Evolutionary conservation across 2,113 vertebrate species (phyloP), one percentile per base, ranked within the genome.

Genomic region (Saguinus imperator): DNA sequence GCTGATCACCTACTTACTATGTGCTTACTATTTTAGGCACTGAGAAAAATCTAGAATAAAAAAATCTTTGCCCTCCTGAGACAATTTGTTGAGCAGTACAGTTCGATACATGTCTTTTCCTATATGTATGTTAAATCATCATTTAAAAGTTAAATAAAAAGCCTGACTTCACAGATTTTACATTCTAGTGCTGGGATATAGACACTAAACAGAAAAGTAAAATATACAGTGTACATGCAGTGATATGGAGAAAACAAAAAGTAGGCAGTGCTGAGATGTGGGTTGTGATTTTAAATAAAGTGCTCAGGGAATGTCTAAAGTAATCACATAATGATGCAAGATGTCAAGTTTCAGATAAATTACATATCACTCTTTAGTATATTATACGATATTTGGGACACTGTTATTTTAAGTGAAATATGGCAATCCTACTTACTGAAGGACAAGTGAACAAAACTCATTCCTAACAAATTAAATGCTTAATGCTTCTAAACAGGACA

Each of bases 401-500:
- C 13, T 70, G 32, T 83, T 91, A 89, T 9, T 77, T 70, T 52
- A 94, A 20, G 55, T 55, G 43, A 85, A 84, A 85, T 68, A 37
- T 73, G 72, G 37, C 57, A 87, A 84, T 5, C 64, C 48, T 85
- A 20, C 43, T 88, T 89, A 66, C n/a, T 52, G 14, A 76, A n/a
- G 40, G 80, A 25, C 17, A 80, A 43, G 18, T 81, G 48, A 94
- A 73, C 40, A 96, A 81, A 92, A 70, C 55, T 89, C 43, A 76
- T 72, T 58, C 37, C 81, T 89, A 43, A 17, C 32, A 6, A 32
- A 89, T 75, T 76, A 85, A 86, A 96, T 29, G 82, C 5, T 86
- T 73, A 85, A 82, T 52, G n/a, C 50, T 89, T 86, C 85, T 92
- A 81, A 89, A n/a, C 10, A 85, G 57, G 75, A 92, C 64, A 82